These are phyloP conservation scores for Hormaphis cornu DNA, from an alignment of 1,140 invertebrate genomes.

Conservation along the genomic window DNA sequence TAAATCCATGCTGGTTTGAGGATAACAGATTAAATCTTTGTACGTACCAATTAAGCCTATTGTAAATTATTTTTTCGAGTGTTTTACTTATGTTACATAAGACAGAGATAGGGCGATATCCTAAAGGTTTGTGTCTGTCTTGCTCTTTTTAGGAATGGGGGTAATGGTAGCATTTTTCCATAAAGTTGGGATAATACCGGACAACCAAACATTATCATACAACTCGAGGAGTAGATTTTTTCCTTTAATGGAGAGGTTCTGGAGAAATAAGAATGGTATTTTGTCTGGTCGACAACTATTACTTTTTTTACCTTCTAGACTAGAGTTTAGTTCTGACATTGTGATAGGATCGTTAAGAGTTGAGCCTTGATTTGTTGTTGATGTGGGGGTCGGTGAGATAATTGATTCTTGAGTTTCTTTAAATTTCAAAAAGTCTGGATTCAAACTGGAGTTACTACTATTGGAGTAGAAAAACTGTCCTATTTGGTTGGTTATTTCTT, in stretches of 20 bases:
- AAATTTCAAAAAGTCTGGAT: too few relatives aligned
- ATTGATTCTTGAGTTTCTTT: too few relatives aligned
- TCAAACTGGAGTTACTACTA: neutral
- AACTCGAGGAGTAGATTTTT: neutral
- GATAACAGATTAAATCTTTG: neutral
- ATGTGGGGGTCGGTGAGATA: neutral
- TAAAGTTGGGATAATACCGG: neutral
- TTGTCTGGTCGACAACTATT: too few relatives aligned
- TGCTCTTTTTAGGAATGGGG: neutral
- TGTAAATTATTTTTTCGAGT: neutral
- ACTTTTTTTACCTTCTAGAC: too few relatives aligned
- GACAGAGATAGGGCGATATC: neutral
- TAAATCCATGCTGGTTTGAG: neutral
- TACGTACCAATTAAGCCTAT: neutral
- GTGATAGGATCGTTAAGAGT: neutral
- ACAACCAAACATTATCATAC: neutral
- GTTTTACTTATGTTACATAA: neutral
- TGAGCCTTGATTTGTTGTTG: neutral
- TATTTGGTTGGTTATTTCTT: neutral
- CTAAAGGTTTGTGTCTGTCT: neutral
- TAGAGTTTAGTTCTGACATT: too few relatives aligned
- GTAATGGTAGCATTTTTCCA: neutral
- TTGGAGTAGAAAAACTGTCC: neutral
- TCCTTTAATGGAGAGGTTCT: neutral
- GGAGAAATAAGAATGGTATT: neutral